Evolutionary conservation across 64 coral and sea anemone genomes (phyloP).

Genomic region (Stichodactyla mertensii): DNA sequence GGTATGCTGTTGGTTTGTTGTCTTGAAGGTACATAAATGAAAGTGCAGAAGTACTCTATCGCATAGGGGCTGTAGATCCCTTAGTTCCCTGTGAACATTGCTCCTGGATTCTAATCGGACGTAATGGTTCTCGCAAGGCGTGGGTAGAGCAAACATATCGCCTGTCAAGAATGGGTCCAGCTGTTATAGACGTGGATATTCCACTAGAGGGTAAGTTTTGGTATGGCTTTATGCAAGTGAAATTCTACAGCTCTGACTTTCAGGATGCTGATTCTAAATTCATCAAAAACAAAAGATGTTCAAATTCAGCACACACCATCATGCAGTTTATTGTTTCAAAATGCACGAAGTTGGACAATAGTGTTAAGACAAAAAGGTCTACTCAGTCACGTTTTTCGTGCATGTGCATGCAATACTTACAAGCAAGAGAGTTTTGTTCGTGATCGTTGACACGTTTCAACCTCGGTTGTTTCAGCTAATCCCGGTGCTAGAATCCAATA

Average conservation of each 20-base stretch:
- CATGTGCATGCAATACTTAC: too few relatives aligned
- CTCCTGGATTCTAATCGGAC: constrained; percentile 15
- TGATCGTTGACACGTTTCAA: too few relatives aligned
- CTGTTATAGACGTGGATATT: neutral
- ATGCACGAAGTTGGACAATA: too few relatives aligned
- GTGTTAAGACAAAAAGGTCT: too few relatives aligned
- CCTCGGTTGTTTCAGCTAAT: too few relatives aligned
- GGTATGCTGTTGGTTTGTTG: neutral
- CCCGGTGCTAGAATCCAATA: too few relatives aligned
- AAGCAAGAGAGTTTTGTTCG: too few relatives aligned
- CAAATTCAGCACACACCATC: too few relatives aligned
- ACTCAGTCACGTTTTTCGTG: too few relatives aligned
- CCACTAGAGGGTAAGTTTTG: constrained; percentile 1
- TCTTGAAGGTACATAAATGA: neutral
- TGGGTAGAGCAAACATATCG: constrained; percentile 8
- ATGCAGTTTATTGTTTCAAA: too few relatives aligned
- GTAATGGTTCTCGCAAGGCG: neutral
- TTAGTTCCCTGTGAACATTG: neutral
- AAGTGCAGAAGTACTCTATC: neutral
- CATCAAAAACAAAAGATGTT: too few relatives aligned
- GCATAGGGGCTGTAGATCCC: constrained; percentile 1
- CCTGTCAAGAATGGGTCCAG: neutral
- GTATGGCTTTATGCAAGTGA: neutral
- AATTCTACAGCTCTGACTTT: neutral
- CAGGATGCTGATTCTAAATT: neutral